A percentile compares a stretch with the other conserved stretches of the same genome.
These are phyloP conservation scores for Eufriesea mexicana DNA, from an alignment of 1,140 invertebrate species.

Conservation along the genomic window DNA sequence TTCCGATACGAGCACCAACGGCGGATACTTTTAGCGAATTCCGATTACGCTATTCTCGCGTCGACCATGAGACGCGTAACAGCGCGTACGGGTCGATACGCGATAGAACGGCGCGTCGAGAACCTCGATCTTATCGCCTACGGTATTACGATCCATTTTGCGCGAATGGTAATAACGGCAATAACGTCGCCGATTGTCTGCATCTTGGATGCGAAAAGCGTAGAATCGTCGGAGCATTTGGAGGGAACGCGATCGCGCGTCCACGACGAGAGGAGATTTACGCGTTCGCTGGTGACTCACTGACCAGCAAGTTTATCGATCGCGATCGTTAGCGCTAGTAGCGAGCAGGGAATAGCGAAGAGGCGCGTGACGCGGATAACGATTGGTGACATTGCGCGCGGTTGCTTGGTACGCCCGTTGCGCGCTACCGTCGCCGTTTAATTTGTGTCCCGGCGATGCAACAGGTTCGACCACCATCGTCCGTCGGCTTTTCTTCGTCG, in stretches of 20 bases:
- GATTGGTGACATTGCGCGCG: constrained; percentile 22
- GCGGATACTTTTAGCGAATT: too few species aligned
- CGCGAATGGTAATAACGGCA: too few species aligned
- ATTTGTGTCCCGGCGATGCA: constrained; percentile 37
- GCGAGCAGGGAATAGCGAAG: neutral
- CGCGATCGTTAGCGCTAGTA: neutral
- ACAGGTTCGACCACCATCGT: constrained; percentile 44
- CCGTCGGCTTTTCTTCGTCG: neutral
- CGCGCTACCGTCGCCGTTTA: constrained; percentile 5
- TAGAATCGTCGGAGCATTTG: too few species aligned
- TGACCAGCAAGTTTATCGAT: constrained; percentile 27
- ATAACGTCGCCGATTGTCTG: too few species aligned
- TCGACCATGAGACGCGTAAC: neutral
- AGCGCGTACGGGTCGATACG: neutral
- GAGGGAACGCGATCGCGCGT: neutral
- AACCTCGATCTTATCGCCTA: neutral
- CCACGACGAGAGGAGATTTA: neutral
- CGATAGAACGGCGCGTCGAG: too few species aligned
- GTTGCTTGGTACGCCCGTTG: neutral
- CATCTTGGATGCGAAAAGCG: too few species aligned
- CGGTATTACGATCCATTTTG: too few species aligned
- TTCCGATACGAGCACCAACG: too few species aligned
- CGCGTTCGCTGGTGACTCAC: neutral
- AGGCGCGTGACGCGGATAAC: constrained; percentile 47
- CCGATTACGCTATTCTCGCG: too few species aligned